Percentiles rank a stretch among this genome's conserved stretches.
Evolutionary conservation across 2,888 invertebrate genomes (phyloP).

Genomic region (Lottia scabra): DNA sequence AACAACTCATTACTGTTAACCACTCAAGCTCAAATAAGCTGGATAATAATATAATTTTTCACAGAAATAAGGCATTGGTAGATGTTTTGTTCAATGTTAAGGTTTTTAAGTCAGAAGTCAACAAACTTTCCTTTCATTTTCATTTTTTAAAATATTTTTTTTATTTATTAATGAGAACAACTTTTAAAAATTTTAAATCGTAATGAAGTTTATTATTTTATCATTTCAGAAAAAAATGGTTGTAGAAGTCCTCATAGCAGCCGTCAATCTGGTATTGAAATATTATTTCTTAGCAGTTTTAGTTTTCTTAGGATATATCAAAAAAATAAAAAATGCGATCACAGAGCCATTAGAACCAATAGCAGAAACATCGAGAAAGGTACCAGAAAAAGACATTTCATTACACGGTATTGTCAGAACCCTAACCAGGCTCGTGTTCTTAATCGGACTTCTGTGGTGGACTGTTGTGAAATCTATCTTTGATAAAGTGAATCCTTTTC

Average conservation of each 20-base stretch:
- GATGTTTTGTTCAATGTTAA: too few relatives aligned
- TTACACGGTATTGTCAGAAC: conserved; percentile 13
- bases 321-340: not conserved
- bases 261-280: conserved; percentile 4
- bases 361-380: conserved; percentile 9
- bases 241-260: conserved; percentile 7
- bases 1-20: too few relatives aligned
- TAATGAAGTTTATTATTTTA: too few relatives aligned
- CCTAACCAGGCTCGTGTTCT: conserved; percentile 8
- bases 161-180: too few relatives aligned
- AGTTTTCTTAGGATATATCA: not conserved
- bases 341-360: conserved; percentile 8
- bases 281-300: conserved; percentile 10
- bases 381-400: conserved; percentile 11
- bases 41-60: too few relatives aligned
- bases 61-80: too few relatives aligned
- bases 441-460: conserved; percentile 8
- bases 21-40: too few relatives aligned
- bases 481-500: conserved; percentile 11
- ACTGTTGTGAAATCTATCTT: conserved; percentile 4
- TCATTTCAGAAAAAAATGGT: not conserved
- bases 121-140: too few relatives aligned
- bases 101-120: too few relatives aligned
- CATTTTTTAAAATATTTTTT: too few relatives aligned
- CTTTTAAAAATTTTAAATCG: too few relatives aligned